A percentile compares a stretch with the other conserved stretches of the same genome.
phyloP scores from a whole-genome alignment of 2,888 invertebrate genomes.

The Polymixis flavicincta region DNA sequence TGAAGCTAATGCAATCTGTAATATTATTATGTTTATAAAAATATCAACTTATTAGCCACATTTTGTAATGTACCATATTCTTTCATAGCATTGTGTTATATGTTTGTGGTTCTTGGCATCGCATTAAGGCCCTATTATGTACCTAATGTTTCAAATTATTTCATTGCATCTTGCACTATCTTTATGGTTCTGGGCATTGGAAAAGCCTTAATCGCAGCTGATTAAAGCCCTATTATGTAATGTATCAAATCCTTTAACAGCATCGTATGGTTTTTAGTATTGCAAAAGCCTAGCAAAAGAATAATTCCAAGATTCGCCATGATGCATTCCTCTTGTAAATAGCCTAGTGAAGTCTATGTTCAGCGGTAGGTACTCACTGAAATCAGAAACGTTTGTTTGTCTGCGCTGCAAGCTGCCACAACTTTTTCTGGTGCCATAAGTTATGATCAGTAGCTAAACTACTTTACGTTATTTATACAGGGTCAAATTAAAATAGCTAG shows the following conservation, averaged over 20 bases:
- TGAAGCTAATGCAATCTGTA: slow-evolving; percentile 55
- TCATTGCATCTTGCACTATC: too few species aligned
- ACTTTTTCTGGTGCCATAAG: neutral
- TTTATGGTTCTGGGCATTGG: too few species aligned
- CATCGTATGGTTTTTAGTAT: too few species aligned
- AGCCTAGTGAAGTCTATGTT: neutral
- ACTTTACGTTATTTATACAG: neutral
- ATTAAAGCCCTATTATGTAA: too few species aligned
- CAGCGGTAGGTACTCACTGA: neutral
- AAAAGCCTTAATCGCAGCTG: too few species aligned
- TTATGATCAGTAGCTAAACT: neutral
- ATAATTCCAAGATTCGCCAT: too few species aligned
- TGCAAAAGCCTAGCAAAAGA: too few species aligned
- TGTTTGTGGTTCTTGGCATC: neutral
- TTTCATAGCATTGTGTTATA: neutral
- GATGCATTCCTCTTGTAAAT: neutral
- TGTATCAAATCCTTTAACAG: too few species aligned
- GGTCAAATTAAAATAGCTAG: neutral
- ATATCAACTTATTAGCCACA: neutral
- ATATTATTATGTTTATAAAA: slow-evolving; percentile 7
- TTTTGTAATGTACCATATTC: neutral
- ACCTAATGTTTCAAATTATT: too few species aligned
- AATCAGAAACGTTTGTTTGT: neutral
- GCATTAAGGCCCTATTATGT: too few species aligned
- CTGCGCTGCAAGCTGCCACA: neutral